Base-by-base conservation (phyloP, 2,888 invertebrate genomes). In the Hemistola chrysoprasaria region DNA sequence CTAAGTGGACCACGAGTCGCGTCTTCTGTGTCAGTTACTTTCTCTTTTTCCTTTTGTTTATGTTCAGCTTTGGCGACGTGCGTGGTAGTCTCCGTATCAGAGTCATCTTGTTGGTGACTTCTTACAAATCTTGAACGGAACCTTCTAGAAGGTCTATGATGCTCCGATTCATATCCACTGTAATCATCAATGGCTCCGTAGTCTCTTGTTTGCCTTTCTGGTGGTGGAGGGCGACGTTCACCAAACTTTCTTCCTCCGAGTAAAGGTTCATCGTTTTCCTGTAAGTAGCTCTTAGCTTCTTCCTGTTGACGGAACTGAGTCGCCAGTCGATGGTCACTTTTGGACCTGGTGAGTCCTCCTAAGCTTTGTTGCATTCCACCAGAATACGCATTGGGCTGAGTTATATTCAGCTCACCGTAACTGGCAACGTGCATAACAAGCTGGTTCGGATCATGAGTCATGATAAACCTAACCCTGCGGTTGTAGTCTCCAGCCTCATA, bases 401-500 rank as follows among this genome's bases (percentile, higher is more conserved):
- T 92, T 52, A 97, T 95, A 67, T 95, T 96, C 26, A 98, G 87
- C 74, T 98, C 98, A 29, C 98, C 98, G 64, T 93, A 97, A 44
- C 95, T 94, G 31, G 95, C 94, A 21, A 98, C 93, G 65, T 97
- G 97, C 65, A 95, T 90, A 1, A 97, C 95, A 59, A 97, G 87
- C 77, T 96, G 95, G 73, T 97, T 97, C 1, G 98, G 97, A 80
- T 98, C 98, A 69, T 96, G 96, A 16, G 95, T 95, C 90, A 96
- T 94, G 35, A 95, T 91, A 83, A 97, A 96, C 53, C 96, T 92
- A 53, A 97, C 94, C 61, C 95, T 92, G 50, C 97, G 92, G 50
- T 92, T 94, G 71, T 96, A 97, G 80, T 97, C 97, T 35, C 94
- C 94, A 50, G 95, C 95, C 84, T 98, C 98, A 65, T 97, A 96